phyloP scores from a whole-genome alignment of 2,888 invertebrate species.

The Oscheius sp. region DNA sequence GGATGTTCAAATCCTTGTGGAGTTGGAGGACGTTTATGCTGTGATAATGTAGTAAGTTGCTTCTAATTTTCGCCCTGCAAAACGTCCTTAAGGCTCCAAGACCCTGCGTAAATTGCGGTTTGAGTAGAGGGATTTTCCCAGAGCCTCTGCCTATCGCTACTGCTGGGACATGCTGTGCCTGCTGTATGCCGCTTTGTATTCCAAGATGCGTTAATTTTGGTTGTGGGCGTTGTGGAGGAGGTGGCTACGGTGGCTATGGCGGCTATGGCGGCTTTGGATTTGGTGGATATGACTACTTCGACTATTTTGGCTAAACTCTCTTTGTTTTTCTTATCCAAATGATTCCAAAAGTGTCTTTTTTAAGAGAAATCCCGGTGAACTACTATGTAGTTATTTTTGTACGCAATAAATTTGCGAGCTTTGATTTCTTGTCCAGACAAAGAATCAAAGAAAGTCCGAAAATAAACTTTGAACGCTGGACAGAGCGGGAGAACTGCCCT shows the following conservation, averaged over 20 bases:
- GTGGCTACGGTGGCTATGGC: constrained; percentile 8
- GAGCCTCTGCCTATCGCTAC: constrained; percentile 14
- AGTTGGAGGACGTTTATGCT: constrained; percentile 14
- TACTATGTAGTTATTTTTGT: background rate
- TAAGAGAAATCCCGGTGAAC: background rate
- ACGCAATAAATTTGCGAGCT: background rate
- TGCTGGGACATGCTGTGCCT: constrained; percentile 13
- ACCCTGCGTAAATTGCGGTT: constrained; percentile 23
- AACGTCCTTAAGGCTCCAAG: constrained; percentile 16
- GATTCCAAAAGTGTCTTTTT: background rate
- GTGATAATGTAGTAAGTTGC: constrained; percentile 23
- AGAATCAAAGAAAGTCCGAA: background rate
- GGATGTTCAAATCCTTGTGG: constrained; percentile 28
- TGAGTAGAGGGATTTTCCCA: constrained; percentile 13
- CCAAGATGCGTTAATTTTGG: constrained; percentile 22
- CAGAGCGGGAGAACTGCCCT: too few relatives aligned
- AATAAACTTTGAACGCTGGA: too few relatives aligned
- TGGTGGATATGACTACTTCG: constrained; percentile 25
- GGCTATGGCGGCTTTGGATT: constrained; percentile 4
- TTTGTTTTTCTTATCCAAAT: too few relatives aligned
- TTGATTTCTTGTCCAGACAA: background rate
- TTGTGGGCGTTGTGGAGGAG: constrained; percentile 3
- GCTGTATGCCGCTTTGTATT: constrained; percentile 27
- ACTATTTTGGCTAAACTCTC: constrained; percentile 7
- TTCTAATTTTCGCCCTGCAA: background rate